Conservation (phyloP, 2,113 vertebrate genomes). For the Loxodonta africana region DNA sequence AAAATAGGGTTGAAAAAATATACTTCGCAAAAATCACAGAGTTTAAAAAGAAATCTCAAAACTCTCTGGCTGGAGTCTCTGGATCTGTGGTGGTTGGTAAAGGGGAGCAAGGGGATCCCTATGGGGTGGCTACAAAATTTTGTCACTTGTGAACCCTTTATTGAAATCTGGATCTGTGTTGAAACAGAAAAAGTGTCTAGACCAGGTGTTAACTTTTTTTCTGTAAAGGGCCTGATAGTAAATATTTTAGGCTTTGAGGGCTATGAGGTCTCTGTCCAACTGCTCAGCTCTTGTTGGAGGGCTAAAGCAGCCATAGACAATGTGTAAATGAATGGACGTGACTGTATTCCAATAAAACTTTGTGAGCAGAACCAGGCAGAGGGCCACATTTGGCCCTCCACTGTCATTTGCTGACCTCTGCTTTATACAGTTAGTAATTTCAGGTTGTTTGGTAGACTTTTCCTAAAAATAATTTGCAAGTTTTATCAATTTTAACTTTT, state of each 20-base stretch:
- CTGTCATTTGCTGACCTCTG: background rate
- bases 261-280: background rate
- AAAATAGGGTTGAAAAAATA: background rate
- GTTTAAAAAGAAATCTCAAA: background rate
- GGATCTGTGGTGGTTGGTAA: background rate
- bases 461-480: background rate
- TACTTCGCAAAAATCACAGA: background rate
- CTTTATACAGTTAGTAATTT: background rate
- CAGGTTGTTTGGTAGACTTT: conserved; percentile 5
- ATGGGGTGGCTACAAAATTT: background rate
- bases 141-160: background rate
- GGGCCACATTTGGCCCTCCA: background rate
- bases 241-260: background rate
- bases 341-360: conserved; percentile 21
- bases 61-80: background rate
- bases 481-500: conserved; percentile 27
- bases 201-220: background rate
- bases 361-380: background rate
- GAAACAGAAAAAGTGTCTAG: background rate
- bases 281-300: background rate
- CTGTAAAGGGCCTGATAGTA: background rate
- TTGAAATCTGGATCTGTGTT: background rate
- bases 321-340: background rate
- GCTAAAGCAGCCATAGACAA: background rate
- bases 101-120: background rate